A percentile compares a stretch with the other conserved stretches of the same genome.
These are phyloP conservation scores for Leptobrachium ailaonicum DNA, from an alignment of 2,113 vertebrate species.

Conservation along the genomic window DNA sequence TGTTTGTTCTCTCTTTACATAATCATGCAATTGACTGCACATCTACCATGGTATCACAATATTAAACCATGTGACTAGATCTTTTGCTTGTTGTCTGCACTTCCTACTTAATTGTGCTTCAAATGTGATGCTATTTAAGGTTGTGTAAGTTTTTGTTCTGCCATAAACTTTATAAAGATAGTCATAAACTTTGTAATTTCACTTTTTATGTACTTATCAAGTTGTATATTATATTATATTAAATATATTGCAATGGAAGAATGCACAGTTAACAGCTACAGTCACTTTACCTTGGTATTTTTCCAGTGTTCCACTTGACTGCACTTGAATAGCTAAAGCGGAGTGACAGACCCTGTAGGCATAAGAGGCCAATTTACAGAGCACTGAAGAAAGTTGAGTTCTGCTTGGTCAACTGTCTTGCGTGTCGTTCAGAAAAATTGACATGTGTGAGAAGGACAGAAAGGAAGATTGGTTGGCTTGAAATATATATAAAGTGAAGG, in stretches of 20 bases:
- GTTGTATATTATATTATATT: too few species aligned
- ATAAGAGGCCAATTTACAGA: constrained; percentile 43
- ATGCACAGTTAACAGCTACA: not conserved
- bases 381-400: constrained; percentile 38
- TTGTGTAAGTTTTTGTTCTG: too few species aligned
- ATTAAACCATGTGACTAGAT: too few species aligned
- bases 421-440: constrained; percentile 23
- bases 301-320: constrained; percentile 27
- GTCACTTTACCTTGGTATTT: not conserved
- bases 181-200: too few species aligned
- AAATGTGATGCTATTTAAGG: too few species aligned
- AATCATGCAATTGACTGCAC: too few species aligned
- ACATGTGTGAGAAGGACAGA: not conserved
- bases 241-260: constrained; percentile 7
- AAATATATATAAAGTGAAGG: not conserved
- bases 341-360: constrained; percentile 55
- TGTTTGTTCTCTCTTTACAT: too few species aligned
- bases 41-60: too few species aligned
- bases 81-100: too few species aligned
- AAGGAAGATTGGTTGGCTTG: not conserved
- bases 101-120: too few species aligned
- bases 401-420: constrained; percentile 50
- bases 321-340: constrained; percentile 31
- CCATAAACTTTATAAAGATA: too few species aligned
- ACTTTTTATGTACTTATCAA: too few species aligned